Evolutionary conservation across 2,113 vertebrate species (phyloP), one percentile per base, ranked within the genome.

Genomic region (Eclectus roratus): DNA sequence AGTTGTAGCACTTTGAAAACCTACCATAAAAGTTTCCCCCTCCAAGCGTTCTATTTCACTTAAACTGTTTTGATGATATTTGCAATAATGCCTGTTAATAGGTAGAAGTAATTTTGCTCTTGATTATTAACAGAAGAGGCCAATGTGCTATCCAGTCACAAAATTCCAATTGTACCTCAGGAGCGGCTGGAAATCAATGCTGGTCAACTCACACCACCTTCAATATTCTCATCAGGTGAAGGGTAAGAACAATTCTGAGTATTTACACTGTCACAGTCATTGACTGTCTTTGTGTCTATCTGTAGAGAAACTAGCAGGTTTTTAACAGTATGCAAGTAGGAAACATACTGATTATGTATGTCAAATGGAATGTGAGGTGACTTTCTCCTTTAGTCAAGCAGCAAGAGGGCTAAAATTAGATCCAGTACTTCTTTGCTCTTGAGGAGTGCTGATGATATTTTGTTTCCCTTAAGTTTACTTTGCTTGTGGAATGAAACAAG

Each of bases 41-140:
- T 18, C 5, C 9, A 43, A 6, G 25, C 31, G 31, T 31, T 88
- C 43, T 71, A 41, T 20, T 83, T 41, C 29, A 47, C 14, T 86
- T 35, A 66, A 61, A 70, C 37, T 79, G 5, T 41, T 87, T 31
- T 31, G 35, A 24, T 79, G 7, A 15, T 70, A 35, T 12, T 91
- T 47, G 35, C 33, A 82, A 29, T 81, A 93, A 18, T 41, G 80
- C 13, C 61, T 89, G 44, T 73, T 69, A 60, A 41, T 39, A 15
- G 11, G 20, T 35, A 43, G 31, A 69, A 76, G 25, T 60, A 21
- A 3, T 90, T 68, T 80, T 91, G 53, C 17, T 96, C 31, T 95
- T 95, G 13, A 6, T 96, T 95, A 49, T 95, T 81, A 95, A 93
- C 94, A 98, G 98, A 87, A 92, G 96, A 94, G 56, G 28, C 61